Base-by-base conservation (phyloP, 2,888 invertebrate species). In the Axea sp. region DNA sequence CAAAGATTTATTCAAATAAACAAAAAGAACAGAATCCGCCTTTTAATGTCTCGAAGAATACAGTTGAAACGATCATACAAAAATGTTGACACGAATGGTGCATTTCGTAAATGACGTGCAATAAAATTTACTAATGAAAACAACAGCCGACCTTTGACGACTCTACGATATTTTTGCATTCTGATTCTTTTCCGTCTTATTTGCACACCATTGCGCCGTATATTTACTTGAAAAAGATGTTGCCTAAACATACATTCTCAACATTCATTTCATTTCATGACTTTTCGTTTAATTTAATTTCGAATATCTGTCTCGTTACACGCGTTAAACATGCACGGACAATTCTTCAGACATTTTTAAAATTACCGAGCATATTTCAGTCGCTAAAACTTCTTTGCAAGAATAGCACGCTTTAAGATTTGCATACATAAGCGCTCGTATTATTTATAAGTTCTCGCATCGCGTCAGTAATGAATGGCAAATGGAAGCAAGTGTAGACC, bases 321-420 rank as follows among this genome's bases (percentile, higher is more conserved):
- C 30, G 45, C 19, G 26, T 65, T 33, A 65, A 43, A 53, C 19
- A 37, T 24, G 39, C 12, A 33, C 41, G 14, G 59, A 59, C 59
- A 35, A 43, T 51, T 57, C 55, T 53, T 28, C 59, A 57, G 30
- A 62, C 60, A 62, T 68, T 55, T 62, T 68, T 67, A 17, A 73
- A 73, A 62, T 68, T 73, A 62, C 60, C 53, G 55, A 55, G 37
- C 67, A 62, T 55, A 60, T 60, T 68, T 62, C 55, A 68, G 49
- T 67, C 62, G 55, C 53, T 45, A 47, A 68, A 47, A 39, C 55
- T 55, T 43, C 55, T 57, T 67, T 47, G 39, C 49, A 45, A 41
- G 47, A 67, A 73, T 60, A 39, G 60, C 60, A 49, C 55, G 30
- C 55, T 35, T 43, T 62, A 24, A 41, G 49, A 57, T 57, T 49